phyloP scores from a whole-genome alignment of 2,113 vertebrate genomes.

The Agelaius tricolor region DNA sequence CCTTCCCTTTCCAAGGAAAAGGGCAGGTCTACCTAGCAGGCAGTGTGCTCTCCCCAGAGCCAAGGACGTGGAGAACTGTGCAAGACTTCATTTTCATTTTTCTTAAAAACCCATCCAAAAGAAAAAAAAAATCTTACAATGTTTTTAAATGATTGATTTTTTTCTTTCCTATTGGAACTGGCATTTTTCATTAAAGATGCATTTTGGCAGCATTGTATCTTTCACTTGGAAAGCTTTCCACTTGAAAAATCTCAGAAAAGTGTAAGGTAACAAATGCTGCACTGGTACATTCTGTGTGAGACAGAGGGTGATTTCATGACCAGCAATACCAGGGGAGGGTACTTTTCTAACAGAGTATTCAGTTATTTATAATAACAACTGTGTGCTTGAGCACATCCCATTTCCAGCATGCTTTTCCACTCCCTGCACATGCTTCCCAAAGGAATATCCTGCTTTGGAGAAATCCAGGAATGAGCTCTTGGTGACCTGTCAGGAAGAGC shows the following conservation, averaged over 20 bases:
- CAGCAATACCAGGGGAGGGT: background rate
- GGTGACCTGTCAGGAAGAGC: background rate
- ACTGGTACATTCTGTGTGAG: background rate
- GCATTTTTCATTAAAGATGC: constrained; percentile 12
- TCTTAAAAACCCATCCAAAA: background rate
- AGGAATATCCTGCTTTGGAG: background rate
- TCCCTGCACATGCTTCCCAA: background rate
- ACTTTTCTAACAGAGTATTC: background rate
- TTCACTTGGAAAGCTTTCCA: constrained; percentile 30
- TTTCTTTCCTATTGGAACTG: background rate
- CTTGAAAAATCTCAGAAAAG: constrained; percentile 16
- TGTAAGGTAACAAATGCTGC: background rate
- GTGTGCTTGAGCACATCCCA: background rate
- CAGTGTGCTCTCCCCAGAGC: background rate
- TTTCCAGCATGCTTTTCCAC: background rate
- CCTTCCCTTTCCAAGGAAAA: background rate
- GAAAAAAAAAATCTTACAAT: background rate
- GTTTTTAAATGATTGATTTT: background rate
- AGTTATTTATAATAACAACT: background rate
- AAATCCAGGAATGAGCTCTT: background rate
- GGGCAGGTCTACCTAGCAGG: background rate
- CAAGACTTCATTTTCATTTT: background rate
- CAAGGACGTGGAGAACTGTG: background rate
- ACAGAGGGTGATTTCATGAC: background rate
- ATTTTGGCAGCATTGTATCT: constrained; percentile 34